phyloP scores from a whole-genome alignment of 2,888 invertebrate species.

The Taenaris catops region DNA sequence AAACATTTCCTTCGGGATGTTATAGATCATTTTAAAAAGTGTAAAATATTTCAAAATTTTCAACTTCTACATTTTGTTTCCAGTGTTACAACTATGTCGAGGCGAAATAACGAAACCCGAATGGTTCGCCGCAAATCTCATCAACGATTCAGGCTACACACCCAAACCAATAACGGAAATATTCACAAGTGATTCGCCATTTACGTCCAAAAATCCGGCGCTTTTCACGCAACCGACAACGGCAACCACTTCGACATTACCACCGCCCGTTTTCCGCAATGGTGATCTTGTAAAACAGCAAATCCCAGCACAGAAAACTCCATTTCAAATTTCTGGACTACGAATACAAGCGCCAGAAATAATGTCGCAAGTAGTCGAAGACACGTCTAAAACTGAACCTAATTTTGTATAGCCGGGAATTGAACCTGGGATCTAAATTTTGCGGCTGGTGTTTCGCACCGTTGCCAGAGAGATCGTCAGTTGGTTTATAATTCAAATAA shows the following conservation, averaged over 20 bases:
- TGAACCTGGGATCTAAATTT: no score
- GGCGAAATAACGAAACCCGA: conserved; percentile 51
- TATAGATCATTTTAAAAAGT: not conserved
- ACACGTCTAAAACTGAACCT: conserved; percentile 13
- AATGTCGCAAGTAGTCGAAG: conserved; percentile 14
- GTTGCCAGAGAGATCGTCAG: no score
- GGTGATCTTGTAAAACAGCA: conserved; percentile 1
- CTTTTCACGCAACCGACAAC: conserved; percentile 26
- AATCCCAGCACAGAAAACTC: conserved; percentile 6
- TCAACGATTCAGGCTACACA: conserved; percentile 53
- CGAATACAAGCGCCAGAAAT: conserved; percentile 21
- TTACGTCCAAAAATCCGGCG: conserved; percentile 50
- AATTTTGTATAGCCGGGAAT: no score
- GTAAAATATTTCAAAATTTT: not conserved
- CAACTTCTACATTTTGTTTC: conserved; percentile 28
- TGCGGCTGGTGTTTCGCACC: no score
- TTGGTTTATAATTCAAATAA: no score
- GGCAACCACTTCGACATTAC: conserved; percentile 13
- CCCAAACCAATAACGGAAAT: conserved; percentile 62
- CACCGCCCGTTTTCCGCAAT: not conserved
- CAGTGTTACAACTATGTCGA: conserved; percentile 70
- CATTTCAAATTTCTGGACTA: conserved; percentile 14
- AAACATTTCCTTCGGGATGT: no score
- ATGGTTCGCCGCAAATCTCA: conserved; percentile 66
- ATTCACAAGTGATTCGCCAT: conserved; percentile 50